phyloP scores from a whole-genome alignment of 2,797 vertebrate species.

The Sebastes cheni region DNA sequence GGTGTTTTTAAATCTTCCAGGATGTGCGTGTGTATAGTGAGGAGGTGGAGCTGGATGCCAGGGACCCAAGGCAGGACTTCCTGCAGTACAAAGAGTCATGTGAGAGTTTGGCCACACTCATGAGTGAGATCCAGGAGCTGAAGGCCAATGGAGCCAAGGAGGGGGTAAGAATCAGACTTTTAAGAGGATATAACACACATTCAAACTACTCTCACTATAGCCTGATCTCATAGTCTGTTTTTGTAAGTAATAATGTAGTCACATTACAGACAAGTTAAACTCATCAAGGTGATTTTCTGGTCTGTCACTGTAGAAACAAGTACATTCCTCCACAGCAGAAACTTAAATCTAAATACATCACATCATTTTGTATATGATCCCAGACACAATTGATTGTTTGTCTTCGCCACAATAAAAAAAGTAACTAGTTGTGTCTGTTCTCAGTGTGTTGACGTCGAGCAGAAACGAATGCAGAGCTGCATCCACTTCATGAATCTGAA shows the following conservation, averaged over 20 bases:
- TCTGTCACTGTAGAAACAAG: not conserved
- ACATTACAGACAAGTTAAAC: not conserved
- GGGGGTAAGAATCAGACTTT: conserved; percentile 79
- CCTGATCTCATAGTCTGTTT: not conserved
- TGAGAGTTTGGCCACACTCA: conserved; percentile 89
- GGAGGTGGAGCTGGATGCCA: conserved; percentile 91
- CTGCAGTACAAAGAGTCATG: conserved; percentile 93
- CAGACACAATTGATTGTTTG: not conserved
- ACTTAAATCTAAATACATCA: not conserved
- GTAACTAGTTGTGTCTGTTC: conserved; percentile 14
- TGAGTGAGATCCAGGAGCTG: conserved; percentile 97
- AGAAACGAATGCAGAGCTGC: conserved; percentile 90
- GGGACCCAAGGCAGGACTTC: conserved; percentile 91
- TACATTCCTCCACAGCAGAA: not conserved
- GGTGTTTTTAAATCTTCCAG: conserved; percentile 64
- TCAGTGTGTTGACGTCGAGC: conserved; percentile 90
- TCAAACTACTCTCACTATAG: not conserved
- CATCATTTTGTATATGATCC: not conserved
- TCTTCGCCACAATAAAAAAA: not conserved
- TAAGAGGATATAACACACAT: not conserved
- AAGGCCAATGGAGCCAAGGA: conserved; percentile 93
- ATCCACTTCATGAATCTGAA: conserved; percentile 98
- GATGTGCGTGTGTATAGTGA: conserved; percentile 91
- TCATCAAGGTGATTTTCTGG: not conserved
- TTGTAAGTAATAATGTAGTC: not conserved